phyloP scores from a whole-genome alignment of 2,888 invertebrate genomes.

The Philhelius pedissequus region DNA sequence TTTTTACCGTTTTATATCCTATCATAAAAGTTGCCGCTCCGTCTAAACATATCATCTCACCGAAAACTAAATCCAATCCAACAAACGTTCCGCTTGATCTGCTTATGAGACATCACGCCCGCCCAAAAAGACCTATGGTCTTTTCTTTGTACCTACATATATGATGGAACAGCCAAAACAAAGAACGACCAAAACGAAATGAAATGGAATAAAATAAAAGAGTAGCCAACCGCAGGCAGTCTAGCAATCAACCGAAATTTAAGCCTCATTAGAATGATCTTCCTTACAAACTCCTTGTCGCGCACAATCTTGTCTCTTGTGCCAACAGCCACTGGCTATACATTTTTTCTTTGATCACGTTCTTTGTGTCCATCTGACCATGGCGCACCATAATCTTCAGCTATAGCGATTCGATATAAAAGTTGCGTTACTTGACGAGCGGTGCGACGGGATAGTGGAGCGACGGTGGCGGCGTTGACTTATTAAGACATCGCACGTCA shows the following conservation, averaged over 20 bases:
- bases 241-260: slow-evolving; percentile 55
- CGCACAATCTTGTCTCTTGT: slow-evolving; percentile 27
- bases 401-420: slow-evolving; percentile 29
- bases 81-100: slow-evolving; percentile 57
- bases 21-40: slow-evolving; percentile 50
- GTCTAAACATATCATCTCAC: slow-evolving; percentile 58
- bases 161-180: neutral
- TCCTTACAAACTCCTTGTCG: slow-evolving; percentile 31
- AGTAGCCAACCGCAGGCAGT: slow-evolving; percentile 39
- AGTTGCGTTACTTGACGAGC: slow-evolving; percentile 38
- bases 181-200: neutral
- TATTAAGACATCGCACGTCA: slow-evolving; percentile 69
- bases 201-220: slow-evolving; percentile 17
- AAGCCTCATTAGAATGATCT: slow-evolving; percentile 63
- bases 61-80: slow-evolving; percentile 42
- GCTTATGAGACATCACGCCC: slow-evolving; percentile 52
- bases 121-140: slow-evolving; percentile 43
- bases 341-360: slow-evolving; percentile 3
- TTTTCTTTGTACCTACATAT: too few relatives aligned
- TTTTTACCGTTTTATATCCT: slow-evolving; percentile 49
- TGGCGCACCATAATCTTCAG: slow-evolving; percentile 16
- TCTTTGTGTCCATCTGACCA: slow-evolving; percentile 52
- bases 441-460: too few relatives aligned
- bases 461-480: slow-evolving; percentile 67
- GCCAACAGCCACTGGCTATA: slow-evolving; percentile 39